Evolutionary conservation across 1,140 invertebrate species (phyloP).

Genomic region (Philopotamus ludificatus): DNA sequence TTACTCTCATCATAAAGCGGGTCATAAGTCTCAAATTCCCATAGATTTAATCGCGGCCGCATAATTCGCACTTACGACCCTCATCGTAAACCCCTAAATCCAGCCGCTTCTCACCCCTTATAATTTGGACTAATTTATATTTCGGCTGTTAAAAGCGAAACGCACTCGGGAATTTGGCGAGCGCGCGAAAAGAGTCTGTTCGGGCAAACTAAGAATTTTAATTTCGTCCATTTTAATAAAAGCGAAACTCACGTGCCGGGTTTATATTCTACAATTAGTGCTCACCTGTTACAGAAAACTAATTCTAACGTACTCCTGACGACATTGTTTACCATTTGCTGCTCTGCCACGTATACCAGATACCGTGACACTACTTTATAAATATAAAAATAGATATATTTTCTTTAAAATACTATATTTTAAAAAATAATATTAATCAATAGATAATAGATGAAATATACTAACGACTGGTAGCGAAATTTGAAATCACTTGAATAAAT

Average conservation of each 20-base stretch:
- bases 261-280: constrained; percentile 21
- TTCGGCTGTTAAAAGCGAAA: background rate
- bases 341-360: background rate
- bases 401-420: no score
- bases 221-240: constrained; percentile 35
- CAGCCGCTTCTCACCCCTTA: constrained; percentile 17
- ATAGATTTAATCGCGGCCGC: constrained; percentile 19
- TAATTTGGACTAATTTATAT: constrained; percentile 24
- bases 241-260: constrained; percentile 23
- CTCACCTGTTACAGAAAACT: constrained; percentile 8
- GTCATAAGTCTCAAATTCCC: no score
- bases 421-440: no score
- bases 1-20: no score
- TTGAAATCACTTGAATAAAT: no score
- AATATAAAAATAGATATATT: no score
- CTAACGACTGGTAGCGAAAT: no score
- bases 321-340: background rate
- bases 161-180: background rate
- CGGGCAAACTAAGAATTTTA: constrained; percentile 27
- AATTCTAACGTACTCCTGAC: background rate
- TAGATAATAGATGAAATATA: no score
- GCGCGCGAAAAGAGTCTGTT: background rate
- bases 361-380: no score
- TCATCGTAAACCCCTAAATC: background rate
- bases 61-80: constrained; percentile 17